A percentile compares a stretch with the other conserved stretches of the same genome.
phyloP scores from a whole-genome alignment of 92 coral and sea anemone species.

The Desmophyllum pertusum region DNA sequence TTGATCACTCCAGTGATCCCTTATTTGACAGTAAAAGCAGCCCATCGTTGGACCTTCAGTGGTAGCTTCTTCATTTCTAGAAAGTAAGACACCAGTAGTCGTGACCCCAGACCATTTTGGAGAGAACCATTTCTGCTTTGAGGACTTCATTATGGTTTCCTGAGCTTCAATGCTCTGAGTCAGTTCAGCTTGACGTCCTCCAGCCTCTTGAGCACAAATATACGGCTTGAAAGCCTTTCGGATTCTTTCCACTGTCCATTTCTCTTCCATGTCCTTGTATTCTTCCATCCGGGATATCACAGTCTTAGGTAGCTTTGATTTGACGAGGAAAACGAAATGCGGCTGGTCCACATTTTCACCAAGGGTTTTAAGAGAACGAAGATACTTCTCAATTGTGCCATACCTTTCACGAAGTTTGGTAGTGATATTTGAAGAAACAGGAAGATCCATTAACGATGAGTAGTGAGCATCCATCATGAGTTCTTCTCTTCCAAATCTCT shows the following conservation, averaged over 20 bases:
- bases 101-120: constrained; percentile 38
- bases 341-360: constrained; percentile 30
- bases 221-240: no score
- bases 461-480: constrained; percentile 20
- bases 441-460: constrained; percentile 41
- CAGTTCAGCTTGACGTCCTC: no score
- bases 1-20: no score
- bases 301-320: constrained; percentile 22
- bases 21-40: no score
- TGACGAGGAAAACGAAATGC: constrained; percentile 34
- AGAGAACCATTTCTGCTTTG: constrained; percentile 29
- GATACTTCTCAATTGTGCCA: constrained; percentile 40
- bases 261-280: no score
- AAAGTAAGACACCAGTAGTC: constrained; percentile 41
- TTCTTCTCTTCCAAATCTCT: constrained; percentile 47
- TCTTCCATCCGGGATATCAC: no score
- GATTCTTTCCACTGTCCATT: no score
- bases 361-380: constrained; percentile 34
- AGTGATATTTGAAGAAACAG: constrained; percentile 34
- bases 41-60: constrained; percentile 30
- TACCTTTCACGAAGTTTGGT: constrained; percentile 13
- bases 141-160: not conserved
- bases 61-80: constrained; percentile 38
- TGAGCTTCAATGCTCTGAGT: no score
- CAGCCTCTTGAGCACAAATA: no score